phyloP scores from a whole-genome alignment of 2,888 invertebrate species.

The Drosophila meridiana region DNA sequence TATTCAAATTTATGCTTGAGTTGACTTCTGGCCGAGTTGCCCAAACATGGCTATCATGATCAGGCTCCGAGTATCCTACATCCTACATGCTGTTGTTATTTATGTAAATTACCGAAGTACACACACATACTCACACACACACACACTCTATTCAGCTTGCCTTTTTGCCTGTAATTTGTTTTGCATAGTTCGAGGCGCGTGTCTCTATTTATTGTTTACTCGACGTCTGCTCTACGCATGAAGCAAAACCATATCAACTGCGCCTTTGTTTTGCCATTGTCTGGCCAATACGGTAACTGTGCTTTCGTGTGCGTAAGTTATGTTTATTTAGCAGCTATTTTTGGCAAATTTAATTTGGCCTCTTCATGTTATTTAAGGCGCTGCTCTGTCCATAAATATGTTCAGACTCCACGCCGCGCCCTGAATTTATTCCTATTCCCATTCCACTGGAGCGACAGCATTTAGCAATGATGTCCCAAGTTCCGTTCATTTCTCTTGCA shows the following conservation, averaged over 20 bases:
- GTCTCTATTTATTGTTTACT: conserved; percentile 72
- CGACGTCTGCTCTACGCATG: conserved; percentile 30
- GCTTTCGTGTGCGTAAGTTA: conserved; percentile 24
- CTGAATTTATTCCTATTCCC: conserved; percentile 55
- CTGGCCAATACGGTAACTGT: conserved; percentile 50
- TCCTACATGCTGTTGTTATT: conserved; percentile 57
- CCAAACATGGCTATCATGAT: conserved; percentile 40
- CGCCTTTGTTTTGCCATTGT: conserved; percentile 57
- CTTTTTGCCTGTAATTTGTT: conserved; percentile 59
- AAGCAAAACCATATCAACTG: conserved; percentile 12
- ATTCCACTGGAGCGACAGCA: conserved; percentile 27
- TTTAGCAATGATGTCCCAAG: conserved; percentile 43
- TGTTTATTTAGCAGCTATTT: conserved; percentile 53
- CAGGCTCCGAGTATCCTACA: conserved; percentile 24
- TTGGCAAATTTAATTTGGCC: conserved; percentile 58
- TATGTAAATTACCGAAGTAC: conserved; percentile 61
- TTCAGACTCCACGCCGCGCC: not conserved
- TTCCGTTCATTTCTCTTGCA: conserved; percentile 37
- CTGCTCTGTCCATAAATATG: conserved; percentile 20
- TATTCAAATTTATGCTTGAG: conserved; percentile 76
- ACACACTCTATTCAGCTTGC: conserved; percentile 7
- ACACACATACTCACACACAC: conserved; percentile 10
- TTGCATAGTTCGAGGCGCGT: conserved; percentile 77
- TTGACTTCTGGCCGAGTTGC: conserved; percentile 54
- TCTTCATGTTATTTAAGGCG: conserved; percentile 48